Evolutionary conservation across 2,113 vertebrate genomes (phyloP).

Genomic region (Eulemur macaco): DNA sequence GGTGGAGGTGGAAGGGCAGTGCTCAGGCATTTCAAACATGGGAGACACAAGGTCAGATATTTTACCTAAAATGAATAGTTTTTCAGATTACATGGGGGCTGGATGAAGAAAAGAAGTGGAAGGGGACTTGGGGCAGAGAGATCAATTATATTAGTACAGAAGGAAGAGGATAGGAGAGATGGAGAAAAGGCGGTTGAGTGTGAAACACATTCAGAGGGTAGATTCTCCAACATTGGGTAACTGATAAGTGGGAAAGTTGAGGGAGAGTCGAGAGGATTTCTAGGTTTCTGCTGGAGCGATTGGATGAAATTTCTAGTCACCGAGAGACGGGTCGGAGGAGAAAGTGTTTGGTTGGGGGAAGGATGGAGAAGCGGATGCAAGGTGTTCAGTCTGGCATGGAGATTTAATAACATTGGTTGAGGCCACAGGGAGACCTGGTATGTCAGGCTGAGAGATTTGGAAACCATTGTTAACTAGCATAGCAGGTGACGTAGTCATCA

Average conservation of each 20-base stretch:
- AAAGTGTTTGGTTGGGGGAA: neutral
- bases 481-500: neutral
- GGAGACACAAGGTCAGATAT: neutral
- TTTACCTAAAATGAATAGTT: neutral
- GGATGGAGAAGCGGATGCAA: neutral
- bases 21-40: neutral
- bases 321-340: neutral
- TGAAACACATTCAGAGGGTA: neutral
- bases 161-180: neutral
- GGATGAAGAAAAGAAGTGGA: neutral
- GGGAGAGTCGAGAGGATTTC: neutral
- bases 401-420: neutral
- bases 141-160: neutral
- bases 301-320: neutral
- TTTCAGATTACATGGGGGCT: neutral
- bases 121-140: neutral
- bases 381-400: neutral
- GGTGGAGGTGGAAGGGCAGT: fast-evolving
- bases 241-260: neutral
- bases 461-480: fast-evolving
- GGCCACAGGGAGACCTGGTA: neutral
- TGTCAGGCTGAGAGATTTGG: neutral
- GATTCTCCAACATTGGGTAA: neutral
- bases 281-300: neutral
- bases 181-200: neutral